A percentile compares a stretch with the other conserved stretches of the same genome.
These are phyloP conservation scores for Scatophagus argus DNA, from an alignment of 2,113 vertebrate genomes.

Conservation along the genomic window DNA sequence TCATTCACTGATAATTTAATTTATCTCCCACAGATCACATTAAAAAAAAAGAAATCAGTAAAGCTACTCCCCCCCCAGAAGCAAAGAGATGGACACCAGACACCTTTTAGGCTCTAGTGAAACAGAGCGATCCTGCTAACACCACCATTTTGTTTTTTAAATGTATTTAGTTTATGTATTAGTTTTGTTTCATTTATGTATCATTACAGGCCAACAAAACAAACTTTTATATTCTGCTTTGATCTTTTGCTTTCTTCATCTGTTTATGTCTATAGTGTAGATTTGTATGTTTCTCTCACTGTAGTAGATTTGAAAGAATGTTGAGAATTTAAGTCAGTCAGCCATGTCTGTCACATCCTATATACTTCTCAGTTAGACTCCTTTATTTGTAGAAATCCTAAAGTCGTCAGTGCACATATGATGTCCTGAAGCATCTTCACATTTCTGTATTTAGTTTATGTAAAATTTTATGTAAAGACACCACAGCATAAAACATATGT, in stretches of 20 bases:
- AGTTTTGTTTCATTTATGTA: neutral
- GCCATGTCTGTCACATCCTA: slow-evolving; percentile 26
- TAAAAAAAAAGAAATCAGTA: neutral
- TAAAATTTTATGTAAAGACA: slow-evolving; percentile 11
- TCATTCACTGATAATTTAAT: neutral
- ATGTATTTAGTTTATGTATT: neutral
- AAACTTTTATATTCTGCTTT: neutral
- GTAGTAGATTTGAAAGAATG: slow-evolving; percentile 11
- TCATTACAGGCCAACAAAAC: neutral
- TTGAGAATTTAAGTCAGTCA: slow-evolving; percentile 20
- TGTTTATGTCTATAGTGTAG: neutral
- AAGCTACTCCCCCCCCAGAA: neutral
- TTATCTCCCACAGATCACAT: neutral
- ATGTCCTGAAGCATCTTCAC: neutral
- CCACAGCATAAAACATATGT: neutral
- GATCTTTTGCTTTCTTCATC: neutral
- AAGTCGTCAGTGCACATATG: slow-evolving; percentile 28
- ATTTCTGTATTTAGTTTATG: neutral
- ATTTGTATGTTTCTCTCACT: neutral
- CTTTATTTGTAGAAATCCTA: slow-evolving; percentile 16
- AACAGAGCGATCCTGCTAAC: neutral
- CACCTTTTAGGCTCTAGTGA: neutral
- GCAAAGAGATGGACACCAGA: neutral
- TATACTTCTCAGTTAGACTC: slow-evolving; percentile 23
- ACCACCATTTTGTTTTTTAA: neutral